Conservation (phyloP, 2,888 invertebrate species). For the Drosophila anomalata region DNA sequence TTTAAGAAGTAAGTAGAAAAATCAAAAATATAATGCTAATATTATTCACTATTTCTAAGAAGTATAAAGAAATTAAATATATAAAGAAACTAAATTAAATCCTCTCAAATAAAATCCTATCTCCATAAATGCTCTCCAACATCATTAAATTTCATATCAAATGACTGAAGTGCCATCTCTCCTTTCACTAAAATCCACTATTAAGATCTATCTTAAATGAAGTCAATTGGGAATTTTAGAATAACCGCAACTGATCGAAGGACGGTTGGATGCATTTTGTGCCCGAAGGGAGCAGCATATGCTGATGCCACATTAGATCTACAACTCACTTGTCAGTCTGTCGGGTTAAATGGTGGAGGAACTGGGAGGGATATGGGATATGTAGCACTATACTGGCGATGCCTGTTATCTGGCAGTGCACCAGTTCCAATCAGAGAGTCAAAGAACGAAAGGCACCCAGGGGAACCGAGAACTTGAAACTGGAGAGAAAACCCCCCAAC, state of each 20-base stretch:
- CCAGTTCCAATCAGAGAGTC: slow-evolving; percentile 82
- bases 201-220: slow-evolving; percentile 72
- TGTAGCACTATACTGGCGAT: slow-evolving; percentile 6
- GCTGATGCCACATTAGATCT: slow-evolving; percentile 84
- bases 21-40: too few species aligned
- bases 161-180: slow-evolving; percentile 1
- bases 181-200: slow-evolving; percentile 12
- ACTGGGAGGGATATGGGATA: slow-evolving; percentile 16
- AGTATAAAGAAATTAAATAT: too few species aligned
- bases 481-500: slow-evolving; percentile 14
- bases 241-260: slow-evolving; percentile 68
- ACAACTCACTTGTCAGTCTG: slow-evolving; percentile 82
- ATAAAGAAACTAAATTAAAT: too few species aligned
- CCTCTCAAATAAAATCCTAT: too few species aligned
- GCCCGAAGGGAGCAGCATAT: slow-evolving; percentile 78
- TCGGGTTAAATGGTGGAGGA: slow-evolving; percentile 20
- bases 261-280: slow-evolving; percentile 29
- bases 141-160: slow-evolving; percentile 3
- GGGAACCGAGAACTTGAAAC: slow-evolving; percentile 55
- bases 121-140: not conserved
- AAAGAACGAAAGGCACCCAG: slow-evolving; percentile 75
- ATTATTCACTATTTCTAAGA: too few species aligned
- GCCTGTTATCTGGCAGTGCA: slow-evolving; percentile 52
- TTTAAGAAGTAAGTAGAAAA: too few species aligned
- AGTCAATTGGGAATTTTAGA: slow-evolving; percentile 54